A percentile compares a stretch with the other conserved stretches of the same genome.
Conservation (phyloP, 1,140 invertebrate species). For the Drosophila bocki region DNA sequence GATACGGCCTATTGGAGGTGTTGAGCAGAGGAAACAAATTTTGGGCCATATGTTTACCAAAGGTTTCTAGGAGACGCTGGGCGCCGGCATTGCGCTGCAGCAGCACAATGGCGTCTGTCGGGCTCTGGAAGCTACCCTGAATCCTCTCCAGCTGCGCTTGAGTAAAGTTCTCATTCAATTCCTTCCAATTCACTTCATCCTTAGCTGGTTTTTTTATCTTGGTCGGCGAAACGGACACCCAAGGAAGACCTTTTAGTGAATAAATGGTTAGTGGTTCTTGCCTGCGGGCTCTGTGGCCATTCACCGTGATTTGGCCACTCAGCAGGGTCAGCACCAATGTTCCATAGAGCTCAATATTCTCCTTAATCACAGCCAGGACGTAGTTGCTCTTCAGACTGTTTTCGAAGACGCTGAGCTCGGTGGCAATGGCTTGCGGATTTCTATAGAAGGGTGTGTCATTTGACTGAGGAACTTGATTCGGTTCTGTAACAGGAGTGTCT, state of each 20-base stretch:
- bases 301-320: conserved; percentile 46
- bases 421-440: background rate
- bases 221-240: conserved; percentile 44
- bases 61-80: conserved; percentile 48
- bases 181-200: conserved; percentile 15
- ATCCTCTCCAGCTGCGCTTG: conserved; percentile 62
- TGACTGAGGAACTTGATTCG: background rate
- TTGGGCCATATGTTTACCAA: conserved; percentile 82
- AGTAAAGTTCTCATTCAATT: conserved; percentile 49
- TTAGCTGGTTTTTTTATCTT: conserved; percentile 25
- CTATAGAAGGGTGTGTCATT: conserved; percentile 11
- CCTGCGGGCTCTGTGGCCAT: conserved; percentile 33
- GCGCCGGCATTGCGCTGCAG: conserved; percentile 62
- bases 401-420: conserved; percentile 54
- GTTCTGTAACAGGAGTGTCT: background rate
- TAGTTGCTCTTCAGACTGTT: conserved; percentile 60
- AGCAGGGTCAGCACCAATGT: conserved; percentile 55
- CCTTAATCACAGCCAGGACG: conserved; percentile 60
- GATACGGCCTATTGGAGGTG: conserved; percentile 54
- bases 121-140: conserved; percentile 35
- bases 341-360: conserved; percentile 58
- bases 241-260: conserved; percentile 62
- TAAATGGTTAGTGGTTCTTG: conserved; percentile 36
- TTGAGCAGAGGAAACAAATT: conserved; percentile 84
- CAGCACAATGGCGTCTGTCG: conserved; percentile 68